Conservation (phyloP, 2,888 invertebrate species). For the Lissonota sp. region DNA sequence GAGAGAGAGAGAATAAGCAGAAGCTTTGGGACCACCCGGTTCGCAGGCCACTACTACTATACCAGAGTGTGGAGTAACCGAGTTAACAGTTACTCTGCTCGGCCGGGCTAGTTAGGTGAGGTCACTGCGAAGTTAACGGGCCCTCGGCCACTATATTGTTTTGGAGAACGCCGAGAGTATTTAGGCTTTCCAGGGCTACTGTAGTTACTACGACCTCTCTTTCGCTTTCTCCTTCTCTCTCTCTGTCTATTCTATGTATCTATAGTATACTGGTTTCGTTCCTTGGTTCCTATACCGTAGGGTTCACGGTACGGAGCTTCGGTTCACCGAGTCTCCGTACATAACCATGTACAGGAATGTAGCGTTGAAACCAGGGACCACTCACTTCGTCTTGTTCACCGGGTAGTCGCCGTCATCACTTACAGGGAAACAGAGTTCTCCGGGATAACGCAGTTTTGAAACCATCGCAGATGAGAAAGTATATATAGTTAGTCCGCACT, state of each 20-base stretch:
- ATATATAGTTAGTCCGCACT: conserved; percentile 62
- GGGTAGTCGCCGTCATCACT: conserved; percentile 49
- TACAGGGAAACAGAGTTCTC: conserved; percentile 33
- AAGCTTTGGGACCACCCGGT: conserved; percentile 57
- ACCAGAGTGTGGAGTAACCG: conserved; percentile 71
- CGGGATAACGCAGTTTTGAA: conserved; percentile 75
- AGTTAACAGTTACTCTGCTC: conserved; percentile 78
- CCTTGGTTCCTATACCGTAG: conserved; percentile 23
- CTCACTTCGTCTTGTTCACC: conserved; percentile 49
- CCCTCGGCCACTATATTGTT: conserved; percentile 76
- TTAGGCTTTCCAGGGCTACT: conserved; percentile 71
- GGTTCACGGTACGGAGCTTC: conserved; percentile 15
- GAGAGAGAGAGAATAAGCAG: conserved; percentile 48
- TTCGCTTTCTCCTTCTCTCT: conserved; percentile 16
- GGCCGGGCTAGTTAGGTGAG: conserved; percentile 78
- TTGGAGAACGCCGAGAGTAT: conserved; percentile 78
- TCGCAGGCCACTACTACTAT: conserved; percentile 41
- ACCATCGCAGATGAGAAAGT: conserved; percentile 73
- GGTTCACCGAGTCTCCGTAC: conserved; percentile 33
- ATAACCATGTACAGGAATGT: conserved; percentile 39
- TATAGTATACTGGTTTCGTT: conserved; percentile 29
- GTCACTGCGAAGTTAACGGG: conserved; percentile 78
- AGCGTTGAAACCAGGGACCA: conserved; percentile 55
- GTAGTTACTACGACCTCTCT: conserved; percentile 41
- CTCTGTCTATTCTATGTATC: conserved; percentile 1